phyloP scores from a whole-genome alignment of 2,113 vertebrate genomes.

The Monopterus albus region DNA sequence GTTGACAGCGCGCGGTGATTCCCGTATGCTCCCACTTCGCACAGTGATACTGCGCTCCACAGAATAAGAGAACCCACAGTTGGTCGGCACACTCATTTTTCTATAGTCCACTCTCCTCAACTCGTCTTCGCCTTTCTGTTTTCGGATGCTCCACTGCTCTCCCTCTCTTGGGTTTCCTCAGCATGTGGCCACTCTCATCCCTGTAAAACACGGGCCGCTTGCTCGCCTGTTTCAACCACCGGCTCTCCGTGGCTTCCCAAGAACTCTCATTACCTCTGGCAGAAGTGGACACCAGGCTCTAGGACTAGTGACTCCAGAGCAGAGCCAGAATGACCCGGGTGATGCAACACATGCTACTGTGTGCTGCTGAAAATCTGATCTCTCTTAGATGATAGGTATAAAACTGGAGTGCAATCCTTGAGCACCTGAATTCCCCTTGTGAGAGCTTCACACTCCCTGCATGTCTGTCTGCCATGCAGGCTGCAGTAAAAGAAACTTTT shows the following conservation, averaged over 20 bases:
- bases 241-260: constrained; percentile 52
- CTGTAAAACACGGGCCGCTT: constrained; percentile 39
- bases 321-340: background rate
- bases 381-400: background rate
- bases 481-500: constrained; percentile 25
- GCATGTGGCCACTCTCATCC: constrained; percentile 61
- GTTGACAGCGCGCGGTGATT: constrained; percentile 84
- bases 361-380: background rate
- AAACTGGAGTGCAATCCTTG: background rate
- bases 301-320: constrained; percentile 37
- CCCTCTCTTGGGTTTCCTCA: constrained; percentile 64
- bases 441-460: constrained; percentile 14
- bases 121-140: constrained; percentile 65
- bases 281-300: constrained; percentile 34
- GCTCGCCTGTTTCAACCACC: constrained; percentile 53
- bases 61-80: constrained; percentile 74
- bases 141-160: constrained; percentile 45
- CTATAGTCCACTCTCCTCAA: constrained; percentile 45
- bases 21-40: constrained; percentile 75
- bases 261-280: constrained; percentile 65
- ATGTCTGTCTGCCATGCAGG: constrained; percentile 18
- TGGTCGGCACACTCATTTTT: constrained; percentile 82
- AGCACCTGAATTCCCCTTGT: constrained; percentile 33
- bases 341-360: constrained; percentile 33
- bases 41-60: constrained; percentile 72